Percentiles rank a stretch among this genome's conserved stretches.
Conservation (phyloP, 2,888 invertebrate genomes). For the Hirudinaria manillensis region DNA sequence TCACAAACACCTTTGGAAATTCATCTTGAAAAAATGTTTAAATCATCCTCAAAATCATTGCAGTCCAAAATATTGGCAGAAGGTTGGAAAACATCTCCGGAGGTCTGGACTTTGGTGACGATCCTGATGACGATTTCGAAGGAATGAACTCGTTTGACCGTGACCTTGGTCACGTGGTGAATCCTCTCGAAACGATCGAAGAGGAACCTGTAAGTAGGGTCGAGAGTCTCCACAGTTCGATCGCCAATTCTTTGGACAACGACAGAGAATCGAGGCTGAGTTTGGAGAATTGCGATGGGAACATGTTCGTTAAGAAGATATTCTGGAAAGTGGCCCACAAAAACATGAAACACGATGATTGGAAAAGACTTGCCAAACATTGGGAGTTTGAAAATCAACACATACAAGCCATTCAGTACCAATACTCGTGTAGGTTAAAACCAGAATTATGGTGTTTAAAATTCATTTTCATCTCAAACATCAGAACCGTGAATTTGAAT, state of each 20-base stretch:
- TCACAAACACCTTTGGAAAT: too few relatives aligned
- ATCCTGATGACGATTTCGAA: not conserved
- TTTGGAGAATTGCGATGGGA: conserved; percentile 1
- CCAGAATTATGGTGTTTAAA: not conserved
- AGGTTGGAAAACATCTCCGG: too few relatives aligned
- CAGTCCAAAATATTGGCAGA: too few relatives aligned
- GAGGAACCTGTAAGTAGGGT: conserved; percentile 6
- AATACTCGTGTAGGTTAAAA: conserved; percentile 61
- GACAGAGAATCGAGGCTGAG: not conserved
- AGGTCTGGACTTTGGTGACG: not conserved
- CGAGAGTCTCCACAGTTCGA: not conserved
- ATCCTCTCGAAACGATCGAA: not conserved
- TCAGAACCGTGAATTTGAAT: not conserved
- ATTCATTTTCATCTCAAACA: too few relatives aligned
- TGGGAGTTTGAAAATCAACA: conserved; percentile 68
- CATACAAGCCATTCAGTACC: conserved; percentile 66
- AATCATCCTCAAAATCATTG: too few relatives aligned
- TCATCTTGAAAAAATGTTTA: too few relatives aligned
- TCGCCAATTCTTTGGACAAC: not conserved
- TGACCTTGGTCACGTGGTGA: not conserved
- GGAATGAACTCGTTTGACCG: not conserved
- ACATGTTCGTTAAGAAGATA: conserved; percentile 42
- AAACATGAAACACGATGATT: conserved; percentile 62
- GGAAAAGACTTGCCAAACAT: conserved; percentile 64
- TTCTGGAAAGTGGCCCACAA: conserved; percentile 54